Evolutionary conservation across 2,797 vertebrate species (phyloP).

Genomic region (Chiroxiphia lanceolata): DNA sequence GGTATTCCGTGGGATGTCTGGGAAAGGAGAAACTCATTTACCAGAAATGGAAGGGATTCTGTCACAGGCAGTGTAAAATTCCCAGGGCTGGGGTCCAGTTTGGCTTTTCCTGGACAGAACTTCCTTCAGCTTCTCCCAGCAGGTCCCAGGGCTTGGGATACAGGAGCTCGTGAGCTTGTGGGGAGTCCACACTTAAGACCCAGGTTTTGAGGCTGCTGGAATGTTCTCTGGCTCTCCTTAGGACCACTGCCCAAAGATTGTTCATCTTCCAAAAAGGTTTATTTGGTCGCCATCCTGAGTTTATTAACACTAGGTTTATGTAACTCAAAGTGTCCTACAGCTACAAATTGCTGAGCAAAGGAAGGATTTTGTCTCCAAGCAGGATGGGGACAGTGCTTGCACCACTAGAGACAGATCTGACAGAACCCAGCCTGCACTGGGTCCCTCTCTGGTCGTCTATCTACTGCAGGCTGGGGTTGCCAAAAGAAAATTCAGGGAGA

Average conservation of each 20-base stretch:
- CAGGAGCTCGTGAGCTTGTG: not conserved
- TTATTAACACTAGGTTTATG: not conserved
- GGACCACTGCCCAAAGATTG: not conserved
- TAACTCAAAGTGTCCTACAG: not conserved
- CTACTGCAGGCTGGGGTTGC: not conserved
- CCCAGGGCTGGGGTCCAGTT: not conserved
- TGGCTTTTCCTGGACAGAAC: not conserved
- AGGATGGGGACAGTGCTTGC: accelerated
- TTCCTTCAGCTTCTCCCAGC: not conserved
- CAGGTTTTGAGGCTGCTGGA: not conserved
- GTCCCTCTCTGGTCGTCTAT: not conserved
- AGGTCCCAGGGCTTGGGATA: not conserved
- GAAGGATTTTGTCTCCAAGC: not conserved
- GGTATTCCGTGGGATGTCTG: not conserved
- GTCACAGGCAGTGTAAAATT: not conserved
- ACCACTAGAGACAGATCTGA: not conserved
- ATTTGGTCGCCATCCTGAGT: not conserved
- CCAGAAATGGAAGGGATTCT: not conserved
- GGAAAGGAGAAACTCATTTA: not conserved
- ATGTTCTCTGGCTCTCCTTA: not conserved
- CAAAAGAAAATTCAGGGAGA: too few relatives aligned
- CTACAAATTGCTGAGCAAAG: not conserved
- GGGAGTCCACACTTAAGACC: not conserved
- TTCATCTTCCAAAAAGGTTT: not conserved
- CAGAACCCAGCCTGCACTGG: too few relatives aligned